These are phyloP conservation scores for Phataginus tetradactyla DNA, from an alignment of 2,797 vertebrate genomes.

Conservation along the genomic window DNA sequence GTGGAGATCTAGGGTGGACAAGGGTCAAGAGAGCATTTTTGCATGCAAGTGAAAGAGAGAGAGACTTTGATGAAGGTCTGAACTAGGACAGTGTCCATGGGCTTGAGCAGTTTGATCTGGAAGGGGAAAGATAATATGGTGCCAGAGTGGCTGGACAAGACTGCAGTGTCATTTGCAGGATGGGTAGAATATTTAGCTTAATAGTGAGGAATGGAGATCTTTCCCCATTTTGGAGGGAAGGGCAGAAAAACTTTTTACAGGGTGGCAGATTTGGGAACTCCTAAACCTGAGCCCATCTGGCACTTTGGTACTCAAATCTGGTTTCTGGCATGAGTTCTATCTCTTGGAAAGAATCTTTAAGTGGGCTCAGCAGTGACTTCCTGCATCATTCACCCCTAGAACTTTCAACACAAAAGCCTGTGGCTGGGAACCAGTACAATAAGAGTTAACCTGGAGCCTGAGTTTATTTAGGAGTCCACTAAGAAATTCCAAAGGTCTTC, in stretches of 20 bases:
- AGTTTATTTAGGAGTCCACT: not conserved
- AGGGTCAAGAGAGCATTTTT: not conserved
- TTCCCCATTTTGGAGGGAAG: not conserved
- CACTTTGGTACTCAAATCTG: not conserved
- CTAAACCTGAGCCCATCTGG: not conserved
- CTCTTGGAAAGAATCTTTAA: not conserved
- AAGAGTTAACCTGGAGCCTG: not conserved
- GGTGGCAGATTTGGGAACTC: not conserved
- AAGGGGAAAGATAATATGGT: not conserved
- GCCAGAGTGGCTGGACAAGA: not conserved
- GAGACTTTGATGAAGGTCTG: not conserved
- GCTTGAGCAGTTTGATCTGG: not conserved
- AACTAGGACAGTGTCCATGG: not conserved
- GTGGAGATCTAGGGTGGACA: not conserved
- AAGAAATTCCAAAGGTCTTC: not conserved
- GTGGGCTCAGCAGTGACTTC: not conserved
- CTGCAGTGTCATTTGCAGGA: not conserved
- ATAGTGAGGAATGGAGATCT: not conserved
- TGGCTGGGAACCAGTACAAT: not conserved
- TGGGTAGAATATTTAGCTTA: not conserved
- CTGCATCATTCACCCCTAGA: not conserved
- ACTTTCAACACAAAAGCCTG: not conserved
- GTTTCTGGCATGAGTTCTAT: not conserved
- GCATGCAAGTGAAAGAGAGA: not conserved
- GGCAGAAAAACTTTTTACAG: not conserved